A percentile compares a stretch with the other conserved stretches of the same genome.
Evolutionary conservation across 1,140 invertebrate genomes (phyloP).

Genomic region (Drosophila micromelanica): DNA sequence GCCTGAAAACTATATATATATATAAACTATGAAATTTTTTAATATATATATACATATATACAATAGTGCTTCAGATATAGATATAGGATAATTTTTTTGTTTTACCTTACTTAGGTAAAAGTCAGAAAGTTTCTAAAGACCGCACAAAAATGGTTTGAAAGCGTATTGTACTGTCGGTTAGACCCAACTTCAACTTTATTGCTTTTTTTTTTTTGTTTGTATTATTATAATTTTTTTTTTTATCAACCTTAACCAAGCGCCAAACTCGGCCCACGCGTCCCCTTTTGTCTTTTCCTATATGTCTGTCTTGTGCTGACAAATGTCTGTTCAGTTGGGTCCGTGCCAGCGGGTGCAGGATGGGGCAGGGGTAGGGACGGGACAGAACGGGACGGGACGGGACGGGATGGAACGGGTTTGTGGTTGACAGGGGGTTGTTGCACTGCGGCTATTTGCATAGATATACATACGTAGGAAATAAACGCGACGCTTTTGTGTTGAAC

Average conservation of each 20-base stretch:
- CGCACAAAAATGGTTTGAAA: too few species aligned
- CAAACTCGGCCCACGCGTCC: not conserved
- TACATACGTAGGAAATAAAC: slow-evolving; percentile 48
- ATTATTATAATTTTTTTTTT: not conserved
- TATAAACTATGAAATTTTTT: too few species aligned
- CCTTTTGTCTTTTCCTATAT: slow-evolving; percentile 10
- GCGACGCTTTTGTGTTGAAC: slow-evolving; percentile 18
- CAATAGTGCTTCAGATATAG: too few species aligned
- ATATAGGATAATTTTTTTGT: too few species aligned
- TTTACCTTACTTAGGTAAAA: too few species aligned
- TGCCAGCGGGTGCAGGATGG: not conserved
- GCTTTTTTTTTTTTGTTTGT: not conserved
- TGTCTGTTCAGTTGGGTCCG: slow-evolving; percentile 27
- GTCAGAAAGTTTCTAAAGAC: too few species aligned
- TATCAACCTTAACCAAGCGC: not conserved
- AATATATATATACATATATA: too few species aligned
- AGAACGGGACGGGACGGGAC: too few species aligned
- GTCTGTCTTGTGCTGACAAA: slow-evolving; percentile 68
- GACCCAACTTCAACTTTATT: not conserved
- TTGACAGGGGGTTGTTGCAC: slow-evolving; percentile 39
- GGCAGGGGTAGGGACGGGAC: slow-evolving; percentile 5
- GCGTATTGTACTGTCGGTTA: too few species aligned
- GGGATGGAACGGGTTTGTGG: slow-evolving; percentile 9
- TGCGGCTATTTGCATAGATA: slow-evolving; percentile 71
- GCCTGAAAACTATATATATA: too few species aligned